Conservation (phyloP, 92 coral and sea anemone species). For the Plumapathes pennacea region DNA sequence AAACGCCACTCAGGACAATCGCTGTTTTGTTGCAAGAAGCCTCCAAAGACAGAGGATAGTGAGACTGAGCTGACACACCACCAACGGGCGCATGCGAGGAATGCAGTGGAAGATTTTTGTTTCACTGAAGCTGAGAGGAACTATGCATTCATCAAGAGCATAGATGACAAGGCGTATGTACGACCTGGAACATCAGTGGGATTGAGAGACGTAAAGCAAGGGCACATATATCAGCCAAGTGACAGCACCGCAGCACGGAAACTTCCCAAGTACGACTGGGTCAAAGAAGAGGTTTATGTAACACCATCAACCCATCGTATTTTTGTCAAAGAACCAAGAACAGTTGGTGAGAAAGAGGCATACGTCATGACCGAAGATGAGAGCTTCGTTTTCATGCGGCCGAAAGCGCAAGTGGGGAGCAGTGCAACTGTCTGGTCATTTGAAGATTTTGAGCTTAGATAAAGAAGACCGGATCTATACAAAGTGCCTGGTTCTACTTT, state of each 20-base stretch:
- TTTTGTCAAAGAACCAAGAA: slow-evolving; percentile 43
- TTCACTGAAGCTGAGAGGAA: slow-evolving; percentile 40
- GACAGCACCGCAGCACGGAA: slow-evolving; percentile 32
- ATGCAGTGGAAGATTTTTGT: slow-evolving; percentile 43
- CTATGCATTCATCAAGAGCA: slow-evolving; percentile 27
- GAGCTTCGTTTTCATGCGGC: slow-evolving; percentile 56
- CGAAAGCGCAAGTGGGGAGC: slow-evolving; percentile 50
- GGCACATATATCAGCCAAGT: slow-evolving; percentile 42
- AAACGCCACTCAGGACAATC: slow-evolving; percentile 54
- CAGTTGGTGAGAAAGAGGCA: slow-evolving; percentile 30
- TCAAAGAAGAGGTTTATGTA: slow-evolving; percentile 37
- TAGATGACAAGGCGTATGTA: slow-evolving; percentile 53
- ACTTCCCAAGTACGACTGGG: slow-evolving; percentile 69
- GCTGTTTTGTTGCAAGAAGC: slow-evolving; percentile 61
- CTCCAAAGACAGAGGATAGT: slow-evolving; percentile 50
- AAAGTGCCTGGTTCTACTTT: slow-evolving; percentile 20
- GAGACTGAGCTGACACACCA: slow-evolving; percentile 53
- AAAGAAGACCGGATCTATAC: slow-evolving; percentile 28
- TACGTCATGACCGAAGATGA: slow-evolving; percentile 39
- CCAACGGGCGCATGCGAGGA: slow-evolving; percentile 59
- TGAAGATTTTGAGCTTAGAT: slow-evolving; percentile 29
- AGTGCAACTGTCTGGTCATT: slow-evolving; percentile 52
- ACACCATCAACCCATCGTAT: slow-evolving; percentile 54
- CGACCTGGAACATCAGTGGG: slow-evolving; percentile 55
- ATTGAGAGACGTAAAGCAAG: slow-evolving; percentile 28